These are phyloP conservation scores for Pseudopleuronectes americanus DNA, from an alignment of 2,797 vertebrate species.

Conservation along the genomic window DNA sequence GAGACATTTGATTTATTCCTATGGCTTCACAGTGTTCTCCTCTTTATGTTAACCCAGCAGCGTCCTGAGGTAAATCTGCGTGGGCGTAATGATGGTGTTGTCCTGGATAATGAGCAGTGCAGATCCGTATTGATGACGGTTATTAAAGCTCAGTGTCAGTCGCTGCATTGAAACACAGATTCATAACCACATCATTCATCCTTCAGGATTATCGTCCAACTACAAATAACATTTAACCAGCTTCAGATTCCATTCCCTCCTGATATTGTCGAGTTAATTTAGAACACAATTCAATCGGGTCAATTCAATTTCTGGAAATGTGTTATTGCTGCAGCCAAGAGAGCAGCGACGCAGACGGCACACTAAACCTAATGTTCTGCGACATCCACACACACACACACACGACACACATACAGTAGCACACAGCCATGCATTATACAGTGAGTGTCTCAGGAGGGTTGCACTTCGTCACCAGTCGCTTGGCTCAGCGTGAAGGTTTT, in stretches of 20 bases:
- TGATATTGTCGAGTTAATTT: too few species aligned
- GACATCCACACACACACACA: background rate
- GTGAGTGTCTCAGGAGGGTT: conserved; percentile 1
- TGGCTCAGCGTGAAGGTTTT: background rate
- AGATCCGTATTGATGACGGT: conserved; percentile 57
- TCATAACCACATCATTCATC: conserved; percentile 26
- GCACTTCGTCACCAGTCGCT: background rate
- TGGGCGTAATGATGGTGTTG: conserved; percentile 49
- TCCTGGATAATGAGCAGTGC: conserved; percentile 39
- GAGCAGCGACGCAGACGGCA: background rate
- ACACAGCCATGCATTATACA: conserved; percentile 4
- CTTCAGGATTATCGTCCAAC: conserved; percentile 13
- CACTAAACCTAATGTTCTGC: background rate
- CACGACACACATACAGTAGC: background rate
- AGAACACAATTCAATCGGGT: background rate
- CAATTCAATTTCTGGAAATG: too few species aligned
- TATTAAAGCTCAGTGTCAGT: conserved; percentile 53
- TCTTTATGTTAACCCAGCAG: conserved; percentile 39
- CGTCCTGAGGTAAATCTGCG: conserved; percentile 15
- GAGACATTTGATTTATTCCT: conserved; percentile 16
- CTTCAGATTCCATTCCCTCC: too few species aligned
- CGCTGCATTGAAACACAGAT: conserved; percentile 30
- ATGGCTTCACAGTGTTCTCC: background rate
- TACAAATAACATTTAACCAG: background rate
- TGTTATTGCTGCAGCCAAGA: too few species aligned